Conservation (phyloP, 2,113 vertebrate species). For the Sturnus vulgaris region DNA sequence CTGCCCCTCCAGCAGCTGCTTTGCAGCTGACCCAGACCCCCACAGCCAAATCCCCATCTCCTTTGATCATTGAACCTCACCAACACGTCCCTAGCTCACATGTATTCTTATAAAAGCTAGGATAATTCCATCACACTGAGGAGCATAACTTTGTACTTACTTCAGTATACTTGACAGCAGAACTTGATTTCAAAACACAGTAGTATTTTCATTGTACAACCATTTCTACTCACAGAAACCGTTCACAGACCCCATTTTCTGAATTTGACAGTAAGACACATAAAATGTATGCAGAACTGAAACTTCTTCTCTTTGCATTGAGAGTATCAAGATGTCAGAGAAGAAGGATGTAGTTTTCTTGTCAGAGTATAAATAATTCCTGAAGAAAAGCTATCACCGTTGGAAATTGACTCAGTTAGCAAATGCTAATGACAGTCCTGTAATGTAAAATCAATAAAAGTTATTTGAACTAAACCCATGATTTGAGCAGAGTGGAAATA, state of each 20-base stretch:
- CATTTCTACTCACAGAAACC: background rate
- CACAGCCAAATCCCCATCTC: background rate
- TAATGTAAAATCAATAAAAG: conserved; percentile 23
- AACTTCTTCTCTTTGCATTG: background rate
- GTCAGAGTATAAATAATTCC: conserved; percentile 24
- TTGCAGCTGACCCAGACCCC: background rate
- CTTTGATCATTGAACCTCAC: background rate
- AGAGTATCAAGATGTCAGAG: background rate
- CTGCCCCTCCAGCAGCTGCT: background rate
- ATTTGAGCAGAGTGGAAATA: conserved; percentile 9
- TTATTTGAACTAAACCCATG: background rate
- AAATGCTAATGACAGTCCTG: conserved; percentile 7
- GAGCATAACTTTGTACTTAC: background rate
- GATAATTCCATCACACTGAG: background rate
- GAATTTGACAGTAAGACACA: background rate
- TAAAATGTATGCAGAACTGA: background rate
- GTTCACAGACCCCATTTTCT: background rate
- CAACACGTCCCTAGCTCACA: background rate
- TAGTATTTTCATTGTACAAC: background rate
- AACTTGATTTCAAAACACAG: background rate
- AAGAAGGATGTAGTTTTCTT: conserved; percentile 16
- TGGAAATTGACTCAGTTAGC: background rate
- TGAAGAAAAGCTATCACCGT: background rate
- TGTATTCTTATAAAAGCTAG: background rate
- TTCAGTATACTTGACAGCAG: background rate